A percentile compares a stretch with the other conserved stretches of the same genome.
phyloP scores from a whole-genome alignment of 2,113 vertebrate species.

The Hippocampus barbouri region DNA sequence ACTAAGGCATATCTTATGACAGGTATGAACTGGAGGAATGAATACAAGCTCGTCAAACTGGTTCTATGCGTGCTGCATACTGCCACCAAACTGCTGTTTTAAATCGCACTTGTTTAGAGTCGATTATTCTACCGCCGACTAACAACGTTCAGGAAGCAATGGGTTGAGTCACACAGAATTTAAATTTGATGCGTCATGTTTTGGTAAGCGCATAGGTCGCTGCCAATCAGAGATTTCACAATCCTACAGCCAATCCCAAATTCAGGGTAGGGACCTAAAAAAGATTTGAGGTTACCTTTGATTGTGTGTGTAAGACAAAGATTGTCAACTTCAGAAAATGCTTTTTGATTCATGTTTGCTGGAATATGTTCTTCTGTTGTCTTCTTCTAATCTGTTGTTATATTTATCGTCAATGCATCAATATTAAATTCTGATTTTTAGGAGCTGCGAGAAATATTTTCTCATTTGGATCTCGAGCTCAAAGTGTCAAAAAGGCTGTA shows the following conservation, averaged over 20 bases:
- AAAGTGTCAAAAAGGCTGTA: not conserved
- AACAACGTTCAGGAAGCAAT: not conserved
- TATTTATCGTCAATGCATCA: too few relatives aligned
- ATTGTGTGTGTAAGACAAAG: too few relatives aligned
- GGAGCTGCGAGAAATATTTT: not conserved
- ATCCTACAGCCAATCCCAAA: not conserved
- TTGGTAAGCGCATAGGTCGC: not conserved
- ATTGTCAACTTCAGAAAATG: too few relatives aligned
- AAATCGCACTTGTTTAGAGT: not conserved
- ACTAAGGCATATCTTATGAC: not conserved
- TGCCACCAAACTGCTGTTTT: not conserved
- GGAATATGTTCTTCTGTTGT: not conserved
- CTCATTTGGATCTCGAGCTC: not conserved
- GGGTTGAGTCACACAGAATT: not conserved
- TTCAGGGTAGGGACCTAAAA: not conserved
- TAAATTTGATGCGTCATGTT: not conserved
- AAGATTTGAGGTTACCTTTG: not conserved
- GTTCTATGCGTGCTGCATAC: not conserved
- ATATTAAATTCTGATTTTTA: too few relatives aligned
- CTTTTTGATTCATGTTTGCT: not conserved
- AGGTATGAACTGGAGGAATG: constrained; percentile 1
- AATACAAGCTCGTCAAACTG: not conserved
- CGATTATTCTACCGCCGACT: not conserved
- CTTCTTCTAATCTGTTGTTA: too few relatives aligned
- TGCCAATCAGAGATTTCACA: not conserved